These are phyloP conservation scores for Chaetophractus vellerosus DNA, from an alignment of 2,797 vertebrate genomes.

Conservation along the genomic window DNA sequence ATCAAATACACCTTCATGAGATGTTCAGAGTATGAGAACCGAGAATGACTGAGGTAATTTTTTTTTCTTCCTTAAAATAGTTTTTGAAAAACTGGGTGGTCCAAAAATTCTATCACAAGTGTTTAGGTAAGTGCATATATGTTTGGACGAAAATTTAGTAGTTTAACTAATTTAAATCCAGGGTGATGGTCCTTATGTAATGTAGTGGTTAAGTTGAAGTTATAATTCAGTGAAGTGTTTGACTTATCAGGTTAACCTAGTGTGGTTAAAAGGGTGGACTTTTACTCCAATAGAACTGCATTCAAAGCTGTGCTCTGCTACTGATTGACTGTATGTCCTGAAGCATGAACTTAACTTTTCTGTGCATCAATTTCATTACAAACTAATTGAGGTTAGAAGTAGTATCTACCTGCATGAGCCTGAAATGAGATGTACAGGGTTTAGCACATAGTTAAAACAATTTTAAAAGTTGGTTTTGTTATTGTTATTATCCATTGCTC, in stretches of 20 bases:
- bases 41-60: not conserved
- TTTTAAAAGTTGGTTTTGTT: not conserved
- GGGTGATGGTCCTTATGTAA: not conserved
- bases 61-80: not conserved
- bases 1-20: conserved; percentile 63
- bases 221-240: not conserved
- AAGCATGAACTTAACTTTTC: not conserved
- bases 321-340: not conserved
- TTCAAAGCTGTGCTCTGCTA: not conserved
- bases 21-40: conserved; percentile 66
- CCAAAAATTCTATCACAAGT: not conserved
- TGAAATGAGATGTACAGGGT: not conserved
- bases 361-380: not conserved
- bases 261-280: not conserved
- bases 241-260: not conserved
- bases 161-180: conserved; percentile 20
- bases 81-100: not conserved
- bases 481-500: not conserved
- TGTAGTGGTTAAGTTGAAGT: not conserved
- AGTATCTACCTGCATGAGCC: not conserved
- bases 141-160: not conserved
- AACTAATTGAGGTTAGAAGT: conserved; percentile 1
- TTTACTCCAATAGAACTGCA: not conserved
- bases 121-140: not conserved
- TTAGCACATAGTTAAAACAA: not conserved